A percentile compares a stretch with the other conserved stretches of the same genome.
These are phyloP conservation scores for Miichthys miiuy DNA, from an alignment of 2,797 vertebrate genomes.

Conservation along the genomic window DNA sequence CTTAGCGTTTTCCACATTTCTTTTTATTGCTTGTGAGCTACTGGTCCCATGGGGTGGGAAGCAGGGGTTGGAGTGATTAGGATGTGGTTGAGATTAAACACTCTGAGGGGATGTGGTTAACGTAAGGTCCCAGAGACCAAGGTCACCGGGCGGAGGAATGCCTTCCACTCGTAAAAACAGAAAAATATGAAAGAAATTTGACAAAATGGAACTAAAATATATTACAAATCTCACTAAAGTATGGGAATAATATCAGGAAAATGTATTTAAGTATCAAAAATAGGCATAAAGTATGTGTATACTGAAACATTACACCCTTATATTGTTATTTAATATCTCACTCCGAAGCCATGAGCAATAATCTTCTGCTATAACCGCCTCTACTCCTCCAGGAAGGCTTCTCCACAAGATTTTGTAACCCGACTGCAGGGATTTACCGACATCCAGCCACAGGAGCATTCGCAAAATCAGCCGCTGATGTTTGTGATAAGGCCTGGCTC, in stretches of 20 bases:
- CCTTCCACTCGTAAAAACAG: no score
- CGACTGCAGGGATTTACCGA: slow-evolving; percentile 3
- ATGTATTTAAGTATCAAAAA: background rate
- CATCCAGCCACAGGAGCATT: slow-evolving; percentile 20
- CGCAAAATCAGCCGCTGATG: slow-evolving; percentile 14
- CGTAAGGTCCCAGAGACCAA: background rate
- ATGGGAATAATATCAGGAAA: no score
- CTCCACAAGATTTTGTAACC: background rate
- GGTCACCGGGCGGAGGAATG: no score
- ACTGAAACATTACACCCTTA: background rate
- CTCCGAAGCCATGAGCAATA: background rate
- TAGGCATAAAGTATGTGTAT: background rate
- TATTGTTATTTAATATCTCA: background rate
- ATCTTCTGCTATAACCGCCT: background rate
- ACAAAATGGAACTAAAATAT: no score
- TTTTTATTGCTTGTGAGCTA: background rate
- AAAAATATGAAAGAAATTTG: no score
- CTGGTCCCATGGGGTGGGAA: background rate
- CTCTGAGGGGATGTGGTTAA: background rate
- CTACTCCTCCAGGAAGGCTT: background rate
- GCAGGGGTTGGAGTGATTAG: background rate
- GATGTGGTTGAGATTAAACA: background rate
- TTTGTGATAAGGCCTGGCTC: background rate
- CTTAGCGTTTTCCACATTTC: background rate
- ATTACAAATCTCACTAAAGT: no score